Conservation (phyloP, 2,888 invertebrate genomes). For the Noctua comes region DNA sequence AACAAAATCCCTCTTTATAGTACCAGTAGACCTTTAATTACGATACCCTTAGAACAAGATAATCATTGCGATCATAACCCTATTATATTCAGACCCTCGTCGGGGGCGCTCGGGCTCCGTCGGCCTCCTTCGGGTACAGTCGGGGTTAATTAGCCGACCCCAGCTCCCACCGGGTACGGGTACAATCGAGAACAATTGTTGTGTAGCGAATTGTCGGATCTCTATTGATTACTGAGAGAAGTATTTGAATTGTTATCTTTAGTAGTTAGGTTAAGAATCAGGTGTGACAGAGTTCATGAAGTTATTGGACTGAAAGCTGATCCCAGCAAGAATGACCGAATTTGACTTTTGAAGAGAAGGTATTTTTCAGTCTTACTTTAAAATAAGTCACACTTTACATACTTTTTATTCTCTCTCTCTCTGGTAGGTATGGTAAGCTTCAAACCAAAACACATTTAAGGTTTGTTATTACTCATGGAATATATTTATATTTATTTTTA, state of each 20-base stretch:
- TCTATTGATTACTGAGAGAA: slow-evolving; percentile 41
- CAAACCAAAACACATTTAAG: not conserved
- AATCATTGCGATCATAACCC: slow-evolving; percentile 60
- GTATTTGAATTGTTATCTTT: slow-evolving; percentile 5
- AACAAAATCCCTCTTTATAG: slow-evolving; percentile 1
- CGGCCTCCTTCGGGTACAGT: slow-evolving; percentile 63
- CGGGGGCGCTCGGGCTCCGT: slow-evolving; percentile 15
- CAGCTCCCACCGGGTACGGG: slow-evolving; percentile 47
- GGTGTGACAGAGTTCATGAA: not conserved
- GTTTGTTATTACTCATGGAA: not conserved
- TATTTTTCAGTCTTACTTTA: not conserved
- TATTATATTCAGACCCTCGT: slow-evolving; percentile 52
- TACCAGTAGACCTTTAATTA: slow-evolving; percentile 43
- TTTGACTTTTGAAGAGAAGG: not conserved
- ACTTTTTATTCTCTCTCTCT: too few species aligned
- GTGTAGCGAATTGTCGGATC: slow-evolving; percentile 34
- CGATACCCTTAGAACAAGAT: slow-evolving; percentile 51
- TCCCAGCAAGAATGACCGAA: not conserved
- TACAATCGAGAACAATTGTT: slow-evolving; percentile 45
- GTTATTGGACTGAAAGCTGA: not conserved
- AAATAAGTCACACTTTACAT: not conserved
- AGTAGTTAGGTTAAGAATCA: not conserved
- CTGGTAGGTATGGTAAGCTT: too few species aligned
- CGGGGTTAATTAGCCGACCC: slow-evolving; percentile 78
- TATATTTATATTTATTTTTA: too few species aligned